phyloP scores from a whole-genome alignment of 2,888 invertebrate species.

The Fissipunctia ypsillon region DNA sequence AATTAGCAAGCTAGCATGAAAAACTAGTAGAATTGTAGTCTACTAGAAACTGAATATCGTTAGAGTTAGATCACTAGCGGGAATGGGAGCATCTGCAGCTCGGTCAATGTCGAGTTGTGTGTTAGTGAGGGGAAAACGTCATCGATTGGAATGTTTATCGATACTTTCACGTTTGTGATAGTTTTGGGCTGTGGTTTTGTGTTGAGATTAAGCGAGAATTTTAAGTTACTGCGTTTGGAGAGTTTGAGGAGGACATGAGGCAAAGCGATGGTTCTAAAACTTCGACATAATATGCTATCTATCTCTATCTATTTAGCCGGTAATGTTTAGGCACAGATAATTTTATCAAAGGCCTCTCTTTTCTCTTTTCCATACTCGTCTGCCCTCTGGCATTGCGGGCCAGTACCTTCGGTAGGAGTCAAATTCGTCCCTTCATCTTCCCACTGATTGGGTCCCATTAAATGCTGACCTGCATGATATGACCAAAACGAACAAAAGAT shows the following conservation, averaged over 20 bases:
- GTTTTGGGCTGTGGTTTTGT: not conserved
- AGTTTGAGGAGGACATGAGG: not conserved
- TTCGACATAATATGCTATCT: not conserved
- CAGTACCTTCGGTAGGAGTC: not conserved
- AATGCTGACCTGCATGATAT: no score
- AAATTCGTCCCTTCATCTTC: not conserved
- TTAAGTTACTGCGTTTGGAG: not conserved
- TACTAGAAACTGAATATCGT: conserved; percentile 37
- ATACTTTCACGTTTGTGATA: conserved; percentile 15
- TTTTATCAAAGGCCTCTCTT: no score
- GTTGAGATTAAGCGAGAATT: not conserved
- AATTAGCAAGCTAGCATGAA: not conserved
- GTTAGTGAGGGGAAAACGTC: conserved; percentile 36
- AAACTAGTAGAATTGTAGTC: conserved; percentile 17
- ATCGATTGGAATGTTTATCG: conserved; percentile 5
- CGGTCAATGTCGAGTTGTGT: conserved; percentile 66
- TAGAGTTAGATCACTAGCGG: conserved; percentile 52
- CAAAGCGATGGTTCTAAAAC: not conserved
- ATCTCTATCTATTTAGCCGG: not conserved
- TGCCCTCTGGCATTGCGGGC: not conserved
- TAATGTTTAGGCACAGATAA: no score
- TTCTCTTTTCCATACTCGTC: not conserved
- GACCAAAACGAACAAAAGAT: not conserved
- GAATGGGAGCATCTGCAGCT: conserved; percentile 50
- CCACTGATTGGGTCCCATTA: not conserved